Evolutionary conservation across 2,113 vertebrate species (phyloP).

Genomic region (Nothocercus nigrocapillus): DNA sequence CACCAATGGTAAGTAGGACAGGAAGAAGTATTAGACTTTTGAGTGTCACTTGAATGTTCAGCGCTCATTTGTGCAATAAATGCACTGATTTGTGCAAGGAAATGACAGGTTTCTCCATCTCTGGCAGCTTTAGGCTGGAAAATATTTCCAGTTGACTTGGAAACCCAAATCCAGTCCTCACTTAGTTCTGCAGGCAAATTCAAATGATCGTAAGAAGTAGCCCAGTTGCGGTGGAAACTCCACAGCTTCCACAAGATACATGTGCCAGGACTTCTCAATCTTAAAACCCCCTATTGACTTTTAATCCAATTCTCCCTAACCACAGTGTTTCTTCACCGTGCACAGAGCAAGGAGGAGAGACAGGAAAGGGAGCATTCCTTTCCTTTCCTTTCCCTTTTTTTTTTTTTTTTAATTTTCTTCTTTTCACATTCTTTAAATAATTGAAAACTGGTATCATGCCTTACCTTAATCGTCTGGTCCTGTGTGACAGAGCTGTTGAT

Average conservation of each 20-base stretch:
- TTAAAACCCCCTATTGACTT: not conserved
- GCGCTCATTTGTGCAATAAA: not conserved
- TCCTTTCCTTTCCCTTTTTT: not conserved
- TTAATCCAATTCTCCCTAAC: not conserved
- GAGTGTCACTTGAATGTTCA: not conserved
- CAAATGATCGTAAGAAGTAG: not conserved
- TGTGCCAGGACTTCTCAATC: not conserved
- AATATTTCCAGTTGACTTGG: not conserved
- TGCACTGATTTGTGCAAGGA: not conserved
- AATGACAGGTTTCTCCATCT: not conserved
- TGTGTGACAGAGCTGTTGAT: not conserved
- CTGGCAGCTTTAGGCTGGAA: not conserved
- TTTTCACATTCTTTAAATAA: not conserved
- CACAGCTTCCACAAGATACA: not conserved
- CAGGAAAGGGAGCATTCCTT: not conserved
- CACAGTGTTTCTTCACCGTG: not conserved
- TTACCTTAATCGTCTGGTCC: not conserved
- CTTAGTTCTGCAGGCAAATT: not conserved
- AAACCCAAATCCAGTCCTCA: not conserved
- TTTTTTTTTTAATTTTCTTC: not conserved
- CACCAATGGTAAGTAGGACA: constrained; percentile 40
- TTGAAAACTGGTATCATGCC: not conserved
- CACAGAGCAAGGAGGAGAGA: not conserved
- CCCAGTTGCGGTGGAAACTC: not conserved
- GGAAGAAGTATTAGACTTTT: not conserved